Evolutionary conservation across 2,113 vertebrate genomes (phyloP).

Genomic region (Dunckerocampus dactyliophorus): DNA sequence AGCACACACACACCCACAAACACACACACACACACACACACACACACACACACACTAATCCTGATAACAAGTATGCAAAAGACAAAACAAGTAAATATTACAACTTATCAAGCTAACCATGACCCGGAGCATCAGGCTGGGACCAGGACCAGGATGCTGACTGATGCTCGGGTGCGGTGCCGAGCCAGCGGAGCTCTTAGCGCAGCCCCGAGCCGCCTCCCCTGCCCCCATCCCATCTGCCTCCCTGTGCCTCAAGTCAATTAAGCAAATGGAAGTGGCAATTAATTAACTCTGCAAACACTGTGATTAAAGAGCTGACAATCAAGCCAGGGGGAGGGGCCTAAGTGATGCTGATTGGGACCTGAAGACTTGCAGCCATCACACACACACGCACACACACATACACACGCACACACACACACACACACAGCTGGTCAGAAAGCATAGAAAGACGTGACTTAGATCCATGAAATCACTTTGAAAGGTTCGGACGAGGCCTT

Average conservation of each 20-base stretch:
- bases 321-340: conserved; percentile 42
- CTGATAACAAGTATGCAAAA: too few species aligned
- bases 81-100: too few species aligned
- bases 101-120: not conserved
- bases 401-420: not conserved
- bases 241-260: conserved; percentile 51
- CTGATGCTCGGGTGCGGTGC: not conserved
- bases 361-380: conserved; percentile 29
- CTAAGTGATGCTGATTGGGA: conserved; percentile 30
- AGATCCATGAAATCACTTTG: not conserved
- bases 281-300: conserved; percentile 62
- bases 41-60: too few species aligned
- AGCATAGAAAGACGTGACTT: not conserved
- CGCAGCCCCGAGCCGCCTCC: not conserved
- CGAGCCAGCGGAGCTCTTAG: not conserved
- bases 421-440: not conserved
- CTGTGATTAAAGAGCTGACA: conserved; percentile 57
- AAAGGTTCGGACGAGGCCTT: conserved; percentile 44
- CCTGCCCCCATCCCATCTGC: conserved; percentile 22
- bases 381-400: not conserved
- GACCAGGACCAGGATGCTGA: not conserved
- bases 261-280: conserved; percentile 67
- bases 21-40: too few species aligned
- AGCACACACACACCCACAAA: too few species aligned
- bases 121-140: conserved; percentile 8